These are phyloP conservation scores for Brachylomia viminalis DNA, from an alignment of 2,888 invertebrate species.

Conservation along the genomic window DNA sequence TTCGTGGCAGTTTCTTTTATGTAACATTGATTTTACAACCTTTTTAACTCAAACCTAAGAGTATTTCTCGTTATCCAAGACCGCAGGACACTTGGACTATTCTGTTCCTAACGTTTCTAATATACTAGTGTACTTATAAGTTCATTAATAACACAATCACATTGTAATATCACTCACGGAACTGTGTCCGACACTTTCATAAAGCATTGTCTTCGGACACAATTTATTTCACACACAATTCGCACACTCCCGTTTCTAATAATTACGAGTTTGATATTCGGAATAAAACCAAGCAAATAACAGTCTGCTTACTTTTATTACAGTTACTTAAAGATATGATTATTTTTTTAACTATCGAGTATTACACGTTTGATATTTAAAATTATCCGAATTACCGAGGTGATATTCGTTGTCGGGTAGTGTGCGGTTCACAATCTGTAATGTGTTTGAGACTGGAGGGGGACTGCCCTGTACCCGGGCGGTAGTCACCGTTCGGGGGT, in stretches of 20 bases:
- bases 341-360: conserved; percentile 63
- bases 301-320: conserved; percentile 81
- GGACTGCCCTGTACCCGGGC: conserved; percentile 58
- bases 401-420: conserved; percentile 65
- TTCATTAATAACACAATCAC: conserved; percentile 89
- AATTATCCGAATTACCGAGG: conserved; percentile 52
- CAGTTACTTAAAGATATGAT: conserved; percentile 53
- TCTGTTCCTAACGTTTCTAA: conserved; percentile 75
- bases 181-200: conserved; percentile 81
- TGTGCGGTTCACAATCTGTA: conserved; percentile 73
- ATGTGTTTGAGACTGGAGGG: conserved; percentile 70
- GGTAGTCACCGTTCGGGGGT: conserved; percentile 44
- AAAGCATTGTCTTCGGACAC: conserved; percentile 84
- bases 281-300: conserved; percentile 81
- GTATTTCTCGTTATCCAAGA: conserved; percentile 80
- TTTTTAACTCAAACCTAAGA: conserved; percentile 81
- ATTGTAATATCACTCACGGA: conserved; percentile 89
- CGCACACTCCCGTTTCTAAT: conserved; percentile 78
- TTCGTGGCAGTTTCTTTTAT: conserved; percentile 88
- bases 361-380: conserved; percentile 59
- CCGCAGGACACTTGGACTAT: conserved; percentile 64
- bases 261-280: conserved; percentile 78
- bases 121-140: conserved; percentile 86
- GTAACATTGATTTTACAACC: conserved; percentile 83
- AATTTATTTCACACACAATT: conserved; percentile 78